Conservation (phyloP, 2,888 invertebrate genomes). For the Oxystoma pomonae region DNA sequence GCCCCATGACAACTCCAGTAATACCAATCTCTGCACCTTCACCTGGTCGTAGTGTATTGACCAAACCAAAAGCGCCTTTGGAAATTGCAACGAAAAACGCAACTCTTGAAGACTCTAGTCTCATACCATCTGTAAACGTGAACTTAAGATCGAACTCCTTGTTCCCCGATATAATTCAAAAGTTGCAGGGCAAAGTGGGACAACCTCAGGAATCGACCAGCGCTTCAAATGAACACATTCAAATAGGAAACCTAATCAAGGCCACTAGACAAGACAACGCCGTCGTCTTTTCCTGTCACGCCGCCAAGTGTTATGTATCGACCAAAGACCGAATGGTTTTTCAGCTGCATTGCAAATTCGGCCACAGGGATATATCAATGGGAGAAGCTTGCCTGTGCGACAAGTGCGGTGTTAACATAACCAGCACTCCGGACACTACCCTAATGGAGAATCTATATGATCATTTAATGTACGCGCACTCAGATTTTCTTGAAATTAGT, state of each 20-base stretch:
- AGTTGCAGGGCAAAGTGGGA: slow-evolving; percentile 34
- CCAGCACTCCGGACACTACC: slow-evolving; percentile 18
- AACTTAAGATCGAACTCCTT: slow-evolving; percentile 30
- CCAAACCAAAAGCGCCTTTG: not conserved
- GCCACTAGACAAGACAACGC: slow-evolving; percentile 25
- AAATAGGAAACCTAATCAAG: slow-evolving; percentile 31
- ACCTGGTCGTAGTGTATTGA: too few species aligned
- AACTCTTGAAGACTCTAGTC: slow-evolving; percentile 19
- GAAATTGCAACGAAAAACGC: slow-evolving; percentile 24
- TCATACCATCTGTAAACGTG: slow-evolving; percentile 19
- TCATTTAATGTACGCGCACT: slow-evolving; percentile 30
- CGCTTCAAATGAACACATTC: not conserved
- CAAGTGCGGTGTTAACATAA: slow-evolving; percentile 26
- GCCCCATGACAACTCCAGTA: not conserved
- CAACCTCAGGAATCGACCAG: not conserved
- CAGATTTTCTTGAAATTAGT: slow-evolving; percentile 17
- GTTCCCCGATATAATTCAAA: slow-evolving; percentile 34
- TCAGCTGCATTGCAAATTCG: slow-evolving; percentile 39
- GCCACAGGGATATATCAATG: slow-evolving; percentile 30
- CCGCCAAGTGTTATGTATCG: slow-evolving; percentile 38
- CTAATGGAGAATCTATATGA: slow-evolving; percentile 31
- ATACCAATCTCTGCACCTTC: too few species aligned
- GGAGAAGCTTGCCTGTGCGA: slow-evolving; percentile 26
- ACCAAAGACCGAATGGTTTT: slow-evolving; percentile 36
- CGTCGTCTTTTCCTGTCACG: slow-evolving; percentile 37